phyloP scores from a whole-genome alignment of 2,113 vertebrate species.

The cat (Felis catus) region F.catus_Fca126_mat1.0 CM031419.1:216587501-216588000 shows the following conservation, averaged over 20 bases:
- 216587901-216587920: too few species aligned
- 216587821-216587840: background rate
- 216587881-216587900: too few species aligned
- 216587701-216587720: rapidly evolving
- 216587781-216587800: background rate
- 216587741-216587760: rapidly evolving
- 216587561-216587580: background rate
- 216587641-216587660: rapidly evolving
- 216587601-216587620: rapidly evolving
- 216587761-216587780: background rate
- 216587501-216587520: background rate
- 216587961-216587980: too few species aligned
- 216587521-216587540: background rate
- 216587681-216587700: rapidly evolving
- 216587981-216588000: too few species aligned
- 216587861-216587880: rapidly evolving
- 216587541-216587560: background rate
- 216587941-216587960: too few species aligned
- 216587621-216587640: background rate
- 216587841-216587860: rapidly evolving
- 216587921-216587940: too few species aligned
- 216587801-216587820: rapidly evolving
- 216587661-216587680: background rate
- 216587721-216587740: background rate
- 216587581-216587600: background rate